A percentile compares a stretch with the other conserved stretches of the same genome.
Evolutionary conservation across 2,888 invertebrate species (phyloP).

Genomic region (Spodoptera littoralis): DNA sequence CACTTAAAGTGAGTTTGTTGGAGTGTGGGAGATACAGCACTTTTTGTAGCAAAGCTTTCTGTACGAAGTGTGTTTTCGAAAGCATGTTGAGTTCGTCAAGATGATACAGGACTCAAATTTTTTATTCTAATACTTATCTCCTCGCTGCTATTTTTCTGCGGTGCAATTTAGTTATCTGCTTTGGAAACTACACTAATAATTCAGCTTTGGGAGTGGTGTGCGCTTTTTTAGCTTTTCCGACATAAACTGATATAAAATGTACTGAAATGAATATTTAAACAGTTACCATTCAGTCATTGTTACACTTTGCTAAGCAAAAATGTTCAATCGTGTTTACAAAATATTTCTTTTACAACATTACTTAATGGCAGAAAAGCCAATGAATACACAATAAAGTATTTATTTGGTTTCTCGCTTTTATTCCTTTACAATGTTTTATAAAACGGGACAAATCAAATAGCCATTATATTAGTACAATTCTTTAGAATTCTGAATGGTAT

Average conservation of each 20-base stretch:
- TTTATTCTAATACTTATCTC: no score
- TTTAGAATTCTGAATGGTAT: conserved; percentile 29
- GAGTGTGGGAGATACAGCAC: conserved; percentile 62
- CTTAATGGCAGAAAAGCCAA: conserved; percentile 18
- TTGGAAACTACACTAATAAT: conserved; percentile 25
- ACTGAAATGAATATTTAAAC: conserved; percentile 17
- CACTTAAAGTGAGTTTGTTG: conserved; percentile 56
- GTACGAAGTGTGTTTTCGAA: conserved; percentile 36
- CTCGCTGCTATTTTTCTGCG: neutral
- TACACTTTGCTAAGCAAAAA: neutral
- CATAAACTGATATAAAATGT: conserved; percentile 13
- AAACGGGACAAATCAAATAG: conserved; percentile 33
- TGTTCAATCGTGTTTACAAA: conserved; percentile 37
- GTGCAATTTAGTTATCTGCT: conserved; percentile 2
- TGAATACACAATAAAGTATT: conserved; percentile 14
- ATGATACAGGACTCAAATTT: conserved; percentile 1
- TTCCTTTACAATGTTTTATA: conserved; percentile 24
- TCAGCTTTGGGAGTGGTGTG: conserved; percentile 9
- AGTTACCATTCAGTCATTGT: conserved; percentile 24
- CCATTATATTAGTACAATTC: conserved; percentile 17
- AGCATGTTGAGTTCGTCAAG: neutral
- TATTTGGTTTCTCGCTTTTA: no score
- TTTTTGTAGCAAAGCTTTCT: conserved; percentile 27
- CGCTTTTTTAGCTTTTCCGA: conserved; percentile 11
- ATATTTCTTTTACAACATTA: conserved; percentile 37